Evolutionary conservation across 1,140 invertebrate genomes (phyloP), one percentile per base, ranked within the genome.

Genomic region (Atta colombica): DNA sequence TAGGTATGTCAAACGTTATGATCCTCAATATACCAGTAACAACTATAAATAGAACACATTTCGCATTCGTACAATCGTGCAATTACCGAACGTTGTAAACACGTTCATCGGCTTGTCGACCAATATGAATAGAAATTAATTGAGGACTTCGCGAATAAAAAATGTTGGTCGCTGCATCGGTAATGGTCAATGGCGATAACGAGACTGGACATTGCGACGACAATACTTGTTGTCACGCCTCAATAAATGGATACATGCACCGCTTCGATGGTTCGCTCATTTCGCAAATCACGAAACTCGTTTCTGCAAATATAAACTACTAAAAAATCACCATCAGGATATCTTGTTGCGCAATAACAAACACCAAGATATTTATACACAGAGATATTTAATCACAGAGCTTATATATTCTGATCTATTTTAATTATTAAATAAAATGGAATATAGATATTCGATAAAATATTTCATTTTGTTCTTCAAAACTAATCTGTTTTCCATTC

Each of bases 51-150:
- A 60, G 18, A 35, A 45, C 25, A 12, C 21, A 35, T 39, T 35
- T 49, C n/a, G 31, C n/a, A 31, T 69, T 69, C n/a, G 2, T 65
- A 65, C 77, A 77, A 77, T 60, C 85, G 60, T 51, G 89, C 85
- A 90, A 90, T 90, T 90, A 90, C 88, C 28, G 66, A 21, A 86
- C 39, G 77, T 90, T 89, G 89, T 89, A 90, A 89, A 89, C 85
- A 90, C 72, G 85, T 87, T 74, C 75, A 35, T 55, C 28, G 69
- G 74, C 75, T 72, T 69, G 74, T 53, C 66, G 39, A 53, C 81
- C 69, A 84, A 88, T 90, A 88, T 90, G 86, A 90, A 90, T 82
- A 81, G 81, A 90, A 90, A 90, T 90, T 90, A 90, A 90, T 90
- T 72, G 87, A 86, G 87, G 90, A 51, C 85, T 65, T 74, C 72